A percentile compares a stretch with the other conserved stretches of the same genome.
These are phyloP conservation scores for Diarsia dahlii DNA, from an alignment of 2,888 invertebrate genomes.

Conservation along the genomic window DNA sequence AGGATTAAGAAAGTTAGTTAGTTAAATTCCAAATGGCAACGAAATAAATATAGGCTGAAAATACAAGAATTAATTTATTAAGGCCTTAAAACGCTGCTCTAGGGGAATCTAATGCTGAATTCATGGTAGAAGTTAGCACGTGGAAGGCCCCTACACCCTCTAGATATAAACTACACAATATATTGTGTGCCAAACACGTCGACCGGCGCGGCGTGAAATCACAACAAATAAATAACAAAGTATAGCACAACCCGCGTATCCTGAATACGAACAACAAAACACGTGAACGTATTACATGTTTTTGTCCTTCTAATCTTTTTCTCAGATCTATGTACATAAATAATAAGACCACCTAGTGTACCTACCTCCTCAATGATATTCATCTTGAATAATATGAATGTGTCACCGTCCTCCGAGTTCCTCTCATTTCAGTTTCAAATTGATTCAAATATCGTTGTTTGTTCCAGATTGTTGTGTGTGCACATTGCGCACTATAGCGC, in stretches of 20 bases:
- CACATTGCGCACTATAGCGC: background rate
- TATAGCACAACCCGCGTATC: background rate
- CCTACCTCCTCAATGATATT: slow-evolving; percentile 17
- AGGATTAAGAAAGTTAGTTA: slow-evolving; percentile 13
- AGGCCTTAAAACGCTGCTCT: background rate
- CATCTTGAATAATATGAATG: slow-evolving; percentile 16
- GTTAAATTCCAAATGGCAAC: background rate
- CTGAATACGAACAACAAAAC: background rate
- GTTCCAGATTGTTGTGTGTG: slow-evolving; percentile 47
- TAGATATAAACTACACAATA: background rate
- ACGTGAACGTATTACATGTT: background rate
- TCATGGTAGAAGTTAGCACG: background rate
- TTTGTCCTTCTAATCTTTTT: slow-evolving; percentile 4
- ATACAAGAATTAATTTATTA: slow-evolving; percentile 6
- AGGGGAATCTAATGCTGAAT: background rate
- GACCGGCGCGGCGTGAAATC: background rate
- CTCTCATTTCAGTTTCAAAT: slow-evolving; percentile 53
- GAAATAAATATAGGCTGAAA: too few relatives aligned
- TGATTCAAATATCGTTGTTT: slow-evolving; percentile 42
- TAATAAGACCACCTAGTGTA: background rate
- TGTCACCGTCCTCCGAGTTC: slow-evolving; percentile 19
- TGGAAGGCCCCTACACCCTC: background rate
- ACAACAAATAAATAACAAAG: background rate
- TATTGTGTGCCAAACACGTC: background rate
- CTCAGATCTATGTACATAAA: slow-evolving; percentile 7